Evolutionary conservation across 2,113 vertebrate species (phyloP), one percentile per base, ranked within the genome.

Genomic region (Bettongia penicillata): DNA sequence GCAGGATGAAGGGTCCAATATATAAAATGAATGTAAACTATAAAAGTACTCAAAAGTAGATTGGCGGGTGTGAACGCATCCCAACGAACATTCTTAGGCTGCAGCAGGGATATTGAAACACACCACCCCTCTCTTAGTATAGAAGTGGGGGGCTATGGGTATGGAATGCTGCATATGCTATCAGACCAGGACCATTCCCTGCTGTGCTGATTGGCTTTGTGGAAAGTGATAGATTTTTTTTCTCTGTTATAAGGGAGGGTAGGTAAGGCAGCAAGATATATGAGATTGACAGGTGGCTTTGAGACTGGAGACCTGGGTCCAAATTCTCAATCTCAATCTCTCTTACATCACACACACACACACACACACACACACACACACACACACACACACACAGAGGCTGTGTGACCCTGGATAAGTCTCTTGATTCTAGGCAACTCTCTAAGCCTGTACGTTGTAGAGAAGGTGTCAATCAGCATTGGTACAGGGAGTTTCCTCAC

Each of bases 21-120:
- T 5, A 1, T 23, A 14, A 3, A 0, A 8, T 9, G 26, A 55
- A 1, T 1, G 25, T 25, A 0, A 68, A 68, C 14, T 11, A 31
- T 31, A 37, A 68, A 68, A 37, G 16, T 5, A 37, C 61, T 37
- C 28, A 37, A 68, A 57, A 57, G 55, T 26, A 57, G 55, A 25
- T 2, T 11, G 51, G 51, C 1, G 6, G 53, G 6, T 7, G 1
- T 8, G 55, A 12, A 37, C 1, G 31, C 31, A 37, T 68, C 31
- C 28, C 61, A 16, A 12, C 61, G 0, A 55, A 55, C 25, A 26
- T 68, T 16, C 61, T 68, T 28, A 68, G 57, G 28, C 28, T 31
- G 57, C 28, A 61, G 57, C 31, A 61, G 9, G 37, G 57, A 37
- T 37, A 28, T 0, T 12, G 28, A 68, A 68, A 37, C 31, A 37